A percentile compares a stretch with the other conserved stretches of the same genome.
Conservation (phyloP, 2,797 vertebrate species). For the Pampus argenteus region DNA sequence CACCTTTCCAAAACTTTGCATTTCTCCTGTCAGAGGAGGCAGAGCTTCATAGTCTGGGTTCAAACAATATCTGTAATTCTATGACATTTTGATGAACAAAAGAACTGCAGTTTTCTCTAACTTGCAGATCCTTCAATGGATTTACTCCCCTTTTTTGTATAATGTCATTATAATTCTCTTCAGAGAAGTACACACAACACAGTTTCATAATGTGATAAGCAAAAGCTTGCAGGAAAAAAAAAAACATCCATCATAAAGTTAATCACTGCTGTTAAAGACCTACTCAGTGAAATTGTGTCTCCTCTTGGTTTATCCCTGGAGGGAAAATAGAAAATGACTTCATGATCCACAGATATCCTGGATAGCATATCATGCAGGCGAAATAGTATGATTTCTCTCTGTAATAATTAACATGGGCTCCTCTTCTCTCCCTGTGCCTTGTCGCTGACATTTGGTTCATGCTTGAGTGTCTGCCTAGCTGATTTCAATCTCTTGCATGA, state of each 20-base stretch:
- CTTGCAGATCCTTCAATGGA: conserved; percentile 38
- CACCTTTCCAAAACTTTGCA: conserved; percentile 81
- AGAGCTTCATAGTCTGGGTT: conserved; percentile 59
- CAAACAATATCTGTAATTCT: conserved; percentile 73
- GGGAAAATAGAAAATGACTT: conserved; percentile 75
- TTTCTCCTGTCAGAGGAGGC: conserved; percentile 73
- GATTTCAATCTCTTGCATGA: conserved; percentile 88
- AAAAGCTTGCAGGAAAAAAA: conserved; percentile 14
- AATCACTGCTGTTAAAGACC: conserved; percentile 80
- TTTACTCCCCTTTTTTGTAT: conserved; percentile 21
- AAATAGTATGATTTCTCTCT: conserved; percentile 69
- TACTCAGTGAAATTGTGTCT: conserved; percentile 75
- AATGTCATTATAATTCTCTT: conserved; percentile 38
- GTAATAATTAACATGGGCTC: conserved; percentile 84
- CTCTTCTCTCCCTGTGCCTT: conserved; percentile 81
- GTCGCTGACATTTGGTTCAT: conserved; percentile 89
- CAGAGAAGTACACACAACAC: conserved; percentile 57
- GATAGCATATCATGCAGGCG: conserved; percentile 70
- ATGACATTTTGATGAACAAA: conserved; percentile 70
- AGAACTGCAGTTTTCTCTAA: conserved; percentile 55
- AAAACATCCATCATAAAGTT: conserved; percentile 65
- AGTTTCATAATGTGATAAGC: conserved; percentile 47
- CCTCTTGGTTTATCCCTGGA: conserved; percentile 69
- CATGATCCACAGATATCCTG: conserved; percentile 76
- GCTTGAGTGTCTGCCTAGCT: conserved; percentile 86